Evolutionary conservation across 2,113 vertebrate genomes (phyloP).

Genomic region (Nothoprocta pentlandii): DNA sequence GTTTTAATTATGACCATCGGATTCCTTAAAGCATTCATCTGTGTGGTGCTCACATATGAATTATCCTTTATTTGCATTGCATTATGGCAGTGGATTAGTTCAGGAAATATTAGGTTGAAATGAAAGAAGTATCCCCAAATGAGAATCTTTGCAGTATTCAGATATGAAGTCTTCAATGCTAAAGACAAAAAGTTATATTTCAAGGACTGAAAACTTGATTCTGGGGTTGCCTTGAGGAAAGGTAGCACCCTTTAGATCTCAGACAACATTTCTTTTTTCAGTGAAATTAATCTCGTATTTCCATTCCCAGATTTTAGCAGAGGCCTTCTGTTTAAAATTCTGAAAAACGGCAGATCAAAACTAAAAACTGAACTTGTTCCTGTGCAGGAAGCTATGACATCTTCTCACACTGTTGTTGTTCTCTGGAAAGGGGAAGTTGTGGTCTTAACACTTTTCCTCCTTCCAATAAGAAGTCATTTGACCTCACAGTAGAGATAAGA

Average conservation of each 20-base stretch:
- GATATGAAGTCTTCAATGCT: neutral
- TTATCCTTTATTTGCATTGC: neutral
- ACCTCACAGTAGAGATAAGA: neutral
- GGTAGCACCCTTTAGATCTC: neutral
- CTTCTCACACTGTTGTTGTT: neutral
- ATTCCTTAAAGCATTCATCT: neutral
- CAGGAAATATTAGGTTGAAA: neutral
- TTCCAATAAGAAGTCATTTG: slow-evolving; percentile 2
- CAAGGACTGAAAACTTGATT: neutral
- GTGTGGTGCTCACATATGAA: neutral
- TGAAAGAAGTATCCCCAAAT: neutral
- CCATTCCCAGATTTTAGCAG: neutral
- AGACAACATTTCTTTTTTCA: neutral
- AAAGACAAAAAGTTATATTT: neutral
- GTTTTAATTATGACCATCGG: neutral
- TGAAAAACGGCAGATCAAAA: neutral
- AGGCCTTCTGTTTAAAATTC: neutral
- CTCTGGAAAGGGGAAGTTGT: neutral
- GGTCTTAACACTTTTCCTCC: neutral
- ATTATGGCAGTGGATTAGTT: neutral
- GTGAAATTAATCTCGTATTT: neutral
- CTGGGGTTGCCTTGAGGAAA: neutral
- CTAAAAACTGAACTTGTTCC: neutral
- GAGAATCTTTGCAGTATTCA: neutral
- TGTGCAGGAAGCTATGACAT: neutral